Percentiles rank a stretch among this genome's conserved stretches.
phyloP scores from a whole-genome alignment of 2,888 invertebrate species.

The Cheilosia vulpina region DNA sequence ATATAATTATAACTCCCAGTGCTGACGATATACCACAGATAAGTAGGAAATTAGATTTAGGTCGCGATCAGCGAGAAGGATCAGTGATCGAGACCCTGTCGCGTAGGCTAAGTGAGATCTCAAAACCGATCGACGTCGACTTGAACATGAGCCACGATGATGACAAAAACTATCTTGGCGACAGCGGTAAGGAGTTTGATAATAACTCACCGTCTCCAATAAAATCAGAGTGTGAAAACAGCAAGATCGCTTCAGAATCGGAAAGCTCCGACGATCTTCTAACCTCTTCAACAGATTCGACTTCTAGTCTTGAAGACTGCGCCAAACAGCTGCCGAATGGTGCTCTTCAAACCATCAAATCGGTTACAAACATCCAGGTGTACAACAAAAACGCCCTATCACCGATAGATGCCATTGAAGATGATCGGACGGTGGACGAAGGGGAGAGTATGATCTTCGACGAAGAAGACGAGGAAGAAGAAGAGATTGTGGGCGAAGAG shows the following conservation, averaged over 20 bases:
- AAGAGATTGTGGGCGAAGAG: constrained; percentile 77
- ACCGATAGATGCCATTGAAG: constrained; percentile 77
- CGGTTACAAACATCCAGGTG: constrained; percentile 85
- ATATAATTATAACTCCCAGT: constrained; percentile 82
- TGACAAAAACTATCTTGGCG: constrained; percentile 79
- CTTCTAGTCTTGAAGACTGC: constrained; percentile 74
- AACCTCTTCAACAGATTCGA: constrained; percentile 68
- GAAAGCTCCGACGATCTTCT: constrained; percentile 59
- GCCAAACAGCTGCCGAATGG: constrained; percentile 77
- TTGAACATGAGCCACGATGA: constrained; percentile 78
- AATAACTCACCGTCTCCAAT: constrained; percentile 78
- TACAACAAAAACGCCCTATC: constrained; percentile 79
- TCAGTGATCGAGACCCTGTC: constrained; percentile 80
- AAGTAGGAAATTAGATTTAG: constrained; percentile 79
- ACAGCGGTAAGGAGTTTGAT: constrained; percentile 78
- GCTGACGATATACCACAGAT: constrained; percentile 80
- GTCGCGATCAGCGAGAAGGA: constrained; percentile 77
- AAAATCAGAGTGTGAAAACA: constrained; percentile 77
- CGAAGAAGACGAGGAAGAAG: constrained; percentile 79
- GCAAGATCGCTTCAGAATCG: constrained; percentile 31
- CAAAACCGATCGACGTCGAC: constrained; percentile 77
- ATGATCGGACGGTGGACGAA: constrained; percentile 81
- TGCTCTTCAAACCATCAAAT: constrained; percentile 84
- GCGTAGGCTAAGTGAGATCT: constrained; percentile 79
- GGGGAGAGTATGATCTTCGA: constrained; percentile 80